These are phyloP conservation scores for Himalopsyche japonica DNA, from an alignment of 2,888 invertebrate species.

Conservation along the genomic window DNA sequence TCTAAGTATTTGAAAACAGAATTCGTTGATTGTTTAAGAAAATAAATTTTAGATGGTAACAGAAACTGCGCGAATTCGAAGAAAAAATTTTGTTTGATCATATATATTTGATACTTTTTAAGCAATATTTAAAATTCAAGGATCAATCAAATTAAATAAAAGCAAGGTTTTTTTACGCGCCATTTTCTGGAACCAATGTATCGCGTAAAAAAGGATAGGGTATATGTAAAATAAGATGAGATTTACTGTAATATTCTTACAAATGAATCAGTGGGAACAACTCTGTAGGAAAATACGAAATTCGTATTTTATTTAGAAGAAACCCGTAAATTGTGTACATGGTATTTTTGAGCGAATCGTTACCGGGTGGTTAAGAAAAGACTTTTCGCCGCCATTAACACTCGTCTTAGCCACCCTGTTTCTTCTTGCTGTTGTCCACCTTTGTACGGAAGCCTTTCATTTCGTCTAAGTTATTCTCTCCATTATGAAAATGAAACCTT, in stretches of 20 bases:
- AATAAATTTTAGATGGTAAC: too few species aligned
- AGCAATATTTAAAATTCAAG: too few species aligned
- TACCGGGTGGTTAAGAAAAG: not conserved
- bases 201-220: too few species aligned
- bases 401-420: not conserved
- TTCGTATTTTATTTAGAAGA: not conserved
- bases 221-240: too few species aligned
- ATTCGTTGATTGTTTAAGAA: too few species aligned
- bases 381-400: not conserved
- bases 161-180: too few species aligned
- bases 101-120: too few species aligned
- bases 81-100: too few species aligned
- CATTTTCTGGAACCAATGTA: too few species aligned
- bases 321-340: not conserved
- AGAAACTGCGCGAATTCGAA: too few species aligned
- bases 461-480: conserved; percentile 23
- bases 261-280: not conserved
- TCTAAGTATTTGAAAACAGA: too few species aligned
- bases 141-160: too few species aligned
- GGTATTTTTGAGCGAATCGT: not conserved
- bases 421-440: not conserved
- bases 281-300: not conserved
- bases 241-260: not conserved
- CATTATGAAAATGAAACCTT: conserved; percentile 30
- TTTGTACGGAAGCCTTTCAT: not conserved